phyloP scores from a whole-genome alignment of 2,113 vertebrate species.

The Leptosomus discolor region DNA sequence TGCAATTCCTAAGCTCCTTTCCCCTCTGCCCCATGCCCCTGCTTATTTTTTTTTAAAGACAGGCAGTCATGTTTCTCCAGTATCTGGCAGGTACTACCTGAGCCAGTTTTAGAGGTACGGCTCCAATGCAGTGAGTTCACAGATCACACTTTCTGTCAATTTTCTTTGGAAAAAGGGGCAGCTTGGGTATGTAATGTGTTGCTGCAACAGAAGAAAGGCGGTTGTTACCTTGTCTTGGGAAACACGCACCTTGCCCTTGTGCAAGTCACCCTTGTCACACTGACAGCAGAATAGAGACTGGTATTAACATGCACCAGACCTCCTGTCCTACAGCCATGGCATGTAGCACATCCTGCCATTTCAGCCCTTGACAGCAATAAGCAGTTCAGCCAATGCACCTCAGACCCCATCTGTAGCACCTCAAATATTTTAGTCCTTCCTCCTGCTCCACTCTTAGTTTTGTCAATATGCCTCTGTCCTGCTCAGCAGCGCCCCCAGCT shows the following conservation, averaged over 20 bases:
- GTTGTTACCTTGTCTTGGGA: neutral
- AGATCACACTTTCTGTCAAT: neutral
- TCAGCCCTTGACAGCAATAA: neutral
- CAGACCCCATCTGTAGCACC: neutral
- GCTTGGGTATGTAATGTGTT: neutral
- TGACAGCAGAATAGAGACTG: neutral
- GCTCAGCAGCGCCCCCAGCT: neutral
- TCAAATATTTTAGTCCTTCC: neutral
- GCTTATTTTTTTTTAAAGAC: neutral
- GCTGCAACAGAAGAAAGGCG: neutral
- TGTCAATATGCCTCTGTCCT: neutral
- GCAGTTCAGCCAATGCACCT: neutral
- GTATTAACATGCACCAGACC: neutral
- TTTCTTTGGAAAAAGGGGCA: neutral
- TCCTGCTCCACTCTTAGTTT: neutral
- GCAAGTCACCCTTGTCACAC: neutral
- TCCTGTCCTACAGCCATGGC: neutral
- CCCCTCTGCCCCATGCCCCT: fast-evolving
- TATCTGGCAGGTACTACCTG: neutral
- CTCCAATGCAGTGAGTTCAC: neutral
- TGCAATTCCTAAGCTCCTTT: neutral
- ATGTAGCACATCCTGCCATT: neutral
- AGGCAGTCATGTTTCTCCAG: neutral
- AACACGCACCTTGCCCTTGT: neutral
- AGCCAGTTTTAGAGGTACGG: neutral